Evolutionary conservation across 2,888 invertebrate species (phyloP).

Genomic region (Mellilla xanthometata): DNA sequence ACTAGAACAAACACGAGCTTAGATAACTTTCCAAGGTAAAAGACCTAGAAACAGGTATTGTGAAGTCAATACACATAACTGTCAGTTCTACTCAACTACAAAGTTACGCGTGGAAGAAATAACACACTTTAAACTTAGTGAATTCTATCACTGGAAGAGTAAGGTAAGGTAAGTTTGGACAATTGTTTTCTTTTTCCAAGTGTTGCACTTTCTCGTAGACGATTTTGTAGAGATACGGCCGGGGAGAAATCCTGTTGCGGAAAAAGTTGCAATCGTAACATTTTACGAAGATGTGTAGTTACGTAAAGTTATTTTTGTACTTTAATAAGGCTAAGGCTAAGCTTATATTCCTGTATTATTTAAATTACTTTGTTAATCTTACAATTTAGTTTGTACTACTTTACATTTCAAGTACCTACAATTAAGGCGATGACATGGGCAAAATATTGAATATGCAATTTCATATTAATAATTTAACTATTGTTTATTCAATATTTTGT

Average conservation of each 20-base stretch:
- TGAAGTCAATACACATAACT: conserved; percentile 56
- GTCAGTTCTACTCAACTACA: conserved; percentile 58
- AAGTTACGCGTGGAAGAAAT: conserved; percentile 66
- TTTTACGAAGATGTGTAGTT: background rate
- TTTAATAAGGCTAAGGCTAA: no score
- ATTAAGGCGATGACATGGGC: no score
- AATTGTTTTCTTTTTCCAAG: conserved; percentile 71
- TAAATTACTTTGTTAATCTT: no score
- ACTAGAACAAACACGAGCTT: background rate
- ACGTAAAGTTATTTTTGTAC: no score
- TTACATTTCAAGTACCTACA: no score
- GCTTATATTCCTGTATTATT: no score
- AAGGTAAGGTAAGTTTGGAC: conserved; percentile 64
- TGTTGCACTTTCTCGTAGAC: conserved; percentile 50
- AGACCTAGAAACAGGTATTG: conserved; percentile 20
- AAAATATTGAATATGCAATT: no score
- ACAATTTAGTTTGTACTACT: no score
- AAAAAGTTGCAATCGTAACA: conserved; percentile 10
- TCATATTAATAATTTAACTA: no score
- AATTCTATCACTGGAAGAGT: conserved; percentile 72
- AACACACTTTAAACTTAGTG: conserved; percentile 75
- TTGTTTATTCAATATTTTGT: no score
- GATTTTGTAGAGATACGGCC: conserved; percentile 48
- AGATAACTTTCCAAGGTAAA: conserved; percentile 1
- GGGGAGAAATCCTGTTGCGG: conserved; percentile 24